Evolutionary conservation across 2,113 vertebrate species (phyloP).

Genomic region (Nothobranchius furzeri): DNA sequence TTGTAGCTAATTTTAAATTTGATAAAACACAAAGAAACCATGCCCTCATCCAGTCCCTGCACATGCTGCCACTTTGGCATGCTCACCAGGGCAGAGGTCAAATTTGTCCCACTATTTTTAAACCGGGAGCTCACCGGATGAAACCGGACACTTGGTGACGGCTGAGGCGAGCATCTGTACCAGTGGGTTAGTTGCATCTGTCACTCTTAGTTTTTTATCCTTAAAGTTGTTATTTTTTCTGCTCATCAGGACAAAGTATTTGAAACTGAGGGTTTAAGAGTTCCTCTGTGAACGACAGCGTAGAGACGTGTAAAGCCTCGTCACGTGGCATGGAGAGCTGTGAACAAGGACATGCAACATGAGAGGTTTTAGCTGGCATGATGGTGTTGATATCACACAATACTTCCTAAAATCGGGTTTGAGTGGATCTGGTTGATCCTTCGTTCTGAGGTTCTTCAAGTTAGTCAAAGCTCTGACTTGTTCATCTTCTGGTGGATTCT

Average conservation of each 20-base stretch:
- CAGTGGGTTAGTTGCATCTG: constrained; percentile 12
- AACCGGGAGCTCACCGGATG: constrained; percentile 53
- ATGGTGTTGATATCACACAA: constrained; percentile 5
- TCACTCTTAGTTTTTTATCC: background rate
- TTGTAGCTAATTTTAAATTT: background rate
- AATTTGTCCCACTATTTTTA: constrained; percentile 67
- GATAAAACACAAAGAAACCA: background rate
- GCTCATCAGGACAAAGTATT: background rate
- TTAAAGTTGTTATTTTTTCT: background rate
- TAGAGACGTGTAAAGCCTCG: constrained; percentile 19
- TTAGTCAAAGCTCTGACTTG: no score
- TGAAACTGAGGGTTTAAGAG: background rate
- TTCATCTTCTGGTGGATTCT: no score
- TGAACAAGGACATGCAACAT: constrained; percentile 6
- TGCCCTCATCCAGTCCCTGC: constrained; percentile 1
- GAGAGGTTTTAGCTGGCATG: constrained; percentile 15
- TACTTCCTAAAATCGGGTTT: background rate
- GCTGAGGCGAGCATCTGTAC: constrained; percentile 16
- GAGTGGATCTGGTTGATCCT: background rate
- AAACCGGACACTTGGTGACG: constrained; percentile 68
- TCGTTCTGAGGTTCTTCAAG: no score
- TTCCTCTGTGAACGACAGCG: constrained; percentile 27
- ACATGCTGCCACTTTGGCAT: constrained; percentile 48
- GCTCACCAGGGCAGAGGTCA: constrained; percentile 58
- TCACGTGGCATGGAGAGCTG: constrained; percentile 14